Conservation (phyloP, 2,888 invertebrate species). For the Pomacea canaliculata region DNA sequence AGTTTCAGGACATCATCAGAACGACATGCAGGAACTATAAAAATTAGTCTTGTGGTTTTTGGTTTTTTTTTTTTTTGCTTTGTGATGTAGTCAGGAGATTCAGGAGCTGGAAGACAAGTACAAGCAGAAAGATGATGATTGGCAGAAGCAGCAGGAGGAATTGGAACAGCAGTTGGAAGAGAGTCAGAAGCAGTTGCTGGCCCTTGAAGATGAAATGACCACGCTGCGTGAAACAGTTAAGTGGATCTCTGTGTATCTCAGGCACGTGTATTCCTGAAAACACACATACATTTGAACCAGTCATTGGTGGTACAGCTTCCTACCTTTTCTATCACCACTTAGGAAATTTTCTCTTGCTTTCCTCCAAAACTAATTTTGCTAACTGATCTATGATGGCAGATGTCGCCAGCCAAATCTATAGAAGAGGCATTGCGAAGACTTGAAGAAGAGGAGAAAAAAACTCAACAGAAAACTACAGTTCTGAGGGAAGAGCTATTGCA, state of each 20-base stretch:
- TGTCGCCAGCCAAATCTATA: conserved; percentile 23
- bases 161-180: conserved; percentile 54
- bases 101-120: conserved; percentile 58
- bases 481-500: conserved; percentile 39
- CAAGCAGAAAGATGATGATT: conserved; percentile 73
- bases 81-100: conserved; percentile 49
- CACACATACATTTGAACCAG: too few relatives aligned
- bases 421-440: conserved; percentile 42
- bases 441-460: conserved; percentile 39
- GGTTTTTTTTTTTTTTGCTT: too few relatives aligned
- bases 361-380: too few relatives aligned
- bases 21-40: too few relatives aligned
- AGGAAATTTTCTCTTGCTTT: too few relatives aligned
- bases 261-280: too few relatives aligned
- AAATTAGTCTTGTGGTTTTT: too few relatives aligned
- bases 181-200: conserved; percentile 48
- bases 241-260: not conserved
- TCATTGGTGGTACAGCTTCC: too few relatives aligned
- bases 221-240: conserved; percentile 23
- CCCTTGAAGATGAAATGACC: conserved; percentile 38
- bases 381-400: not conserved
- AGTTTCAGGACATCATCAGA: too few relatives aligned
- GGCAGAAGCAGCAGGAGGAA: conserved; percentile 73
- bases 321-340: too few relatives aligned
- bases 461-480: conserved; percentile 40